phyloP scores from a whole-genome alignment of 37 sponge, comb jelly and placozoan genomes.

The Petrosia ficiformis region DNA sequence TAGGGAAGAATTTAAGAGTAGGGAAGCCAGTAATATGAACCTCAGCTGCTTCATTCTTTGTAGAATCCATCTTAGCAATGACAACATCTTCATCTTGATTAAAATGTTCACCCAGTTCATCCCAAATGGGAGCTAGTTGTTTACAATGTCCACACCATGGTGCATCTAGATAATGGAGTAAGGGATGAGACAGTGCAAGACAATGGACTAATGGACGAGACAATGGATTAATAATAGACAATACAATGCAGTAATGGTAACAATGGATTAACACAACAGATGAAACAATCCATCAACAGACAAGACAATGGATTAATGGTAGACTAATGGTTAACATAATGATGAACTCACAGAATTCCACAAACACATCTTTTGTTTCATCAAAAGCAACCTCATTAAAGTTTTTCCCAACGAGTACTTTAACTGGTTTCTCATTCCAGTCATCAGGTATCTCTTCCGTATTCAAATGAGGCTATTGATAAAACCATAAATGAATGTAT shows the following conservation, averaged over 20 bases:
- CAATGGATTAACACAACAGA: neutral
- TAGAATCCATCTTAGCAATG: constrained; percentile 97
- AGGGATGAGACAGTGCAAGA: neutral
- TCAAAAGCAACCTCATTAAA: constrained; percentile 82
- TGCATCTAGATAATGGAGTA: constrained; percentile 67
- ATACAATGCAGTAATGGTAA: neutral
- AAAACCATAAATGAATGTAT: too few relatives aligned
- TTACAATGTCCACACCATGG: constrained; percentile 99
- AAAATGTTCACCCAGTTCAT: constrained; percentile 90
- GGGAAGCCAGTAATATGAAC: constrained; percentile 84
- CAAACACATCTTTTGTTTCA: constrained; percentile 75
- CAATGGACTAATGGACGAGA: too few relatives aligned
- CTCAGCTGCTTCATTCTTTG: constrained; percentile 88
- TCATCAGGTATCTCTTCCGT: constrained; percentile 93
- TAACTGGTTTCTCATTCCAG: constrained; percentile 93
- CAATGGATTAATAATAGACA: too few relatives aligned
- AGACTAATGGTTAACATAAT: neutral
- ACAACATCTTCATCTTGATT: constrained; percentile 74
- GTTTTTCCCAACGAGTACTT: constrained; percentile 96
- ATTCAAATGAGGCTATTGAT: constrained; percentile 73
- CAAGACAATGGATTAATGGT: neutral
- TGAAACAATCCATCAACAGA: too few relatives aligned
- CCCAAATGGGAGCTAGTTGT: constrained; percentile 96
- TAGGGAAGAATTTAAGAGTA: constrained; percentile 92
- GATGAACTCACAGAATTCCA: constrained; percentile 91